These are phyloP conservation scores for Micrastur ruficollis DNA, from an alignment of 2,797 vertebrate genomes.

Conservation along the genomic window DNA sequence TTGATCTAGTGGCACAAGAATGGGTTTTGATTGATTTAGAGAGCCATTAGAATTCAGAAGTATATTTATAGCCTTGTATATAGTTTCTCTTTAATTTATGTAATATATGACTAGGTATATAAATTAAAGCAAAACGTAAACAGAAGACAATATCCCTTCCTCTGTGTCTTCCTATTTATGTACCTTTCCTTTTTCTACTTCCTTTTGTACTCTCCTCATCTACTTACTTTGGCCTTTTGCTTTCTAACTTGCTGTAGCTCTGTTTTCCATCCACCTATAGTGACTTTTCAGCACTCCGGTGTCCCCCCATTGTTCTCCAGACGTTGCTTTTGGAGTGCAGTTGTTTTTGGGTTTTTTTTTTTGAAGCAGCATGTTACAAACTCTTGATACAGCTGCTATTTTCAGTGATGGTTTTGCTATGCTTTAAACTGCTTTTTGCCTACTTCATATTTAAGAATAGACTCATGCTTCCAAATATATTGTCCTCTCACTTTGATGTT, in stretches of 20 bases:
- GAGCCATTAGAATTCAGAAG: constrained; percentile 23
- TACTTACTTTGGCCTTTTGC: constrained; percentile 39
- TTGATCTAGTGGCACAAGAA: background rate
- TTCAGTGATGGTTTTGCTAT: background rate
- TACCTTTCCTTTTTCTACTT: background rate
- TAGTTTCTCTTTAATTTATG: constrained; percentile 58
- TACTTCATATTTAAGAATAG: background rate
- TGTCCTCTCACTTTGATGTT: background rate
- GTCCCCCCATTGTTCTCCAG: background rate
- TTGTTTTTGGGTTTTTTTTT: background rate
- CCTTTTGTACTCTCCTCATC: background rate
- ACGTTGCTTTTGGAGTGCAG: background rate
- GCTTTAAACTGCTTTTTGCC: background rate
- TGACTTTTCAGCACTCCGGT: background rate
- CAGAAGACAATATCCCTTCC: background rate
- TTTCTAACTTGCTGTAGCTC: constrained; percentile 16
- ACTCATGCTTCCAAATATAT: background rate
- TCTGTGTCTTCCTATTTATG: background rate
- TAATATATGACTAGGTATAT: constrained; percentile 55
- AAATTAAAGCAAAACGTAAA: constrained; percentile 63
- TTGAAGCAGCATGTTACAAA: background rate
- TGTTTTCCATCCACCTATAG: constrained; percentile 33
- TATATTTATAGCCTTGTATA: constrained; percentile 48
- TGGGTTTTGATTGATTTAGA: background rate
- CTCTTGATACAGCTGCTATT: background rate